Evolutionary conservation across 2,113 vertebrate genomes (phyloP).

Genomic region (Hippocampus zosterae): DNA sequence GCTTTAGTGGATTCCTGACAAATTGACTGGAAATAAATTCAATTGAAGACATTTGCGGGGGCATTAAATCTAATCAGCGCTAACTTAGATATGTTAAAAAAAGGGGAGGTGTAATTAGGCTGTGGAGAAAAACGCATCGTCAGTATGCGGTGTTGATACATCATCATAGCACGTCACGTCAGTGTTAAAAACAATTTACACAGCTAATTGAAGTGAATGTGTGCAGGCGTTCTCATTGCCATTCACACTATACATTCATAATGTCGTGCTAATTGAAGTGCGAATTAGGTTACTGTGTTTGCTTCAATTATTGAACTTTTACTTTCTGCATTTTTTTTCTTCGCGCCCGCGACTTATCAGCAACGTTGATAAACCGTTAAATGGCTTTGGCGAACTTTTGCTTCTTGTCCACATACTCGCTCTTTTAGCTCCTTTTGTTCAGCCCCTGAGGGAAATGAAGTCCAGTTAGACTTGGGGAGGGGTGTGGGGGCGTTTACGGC

Average conservation of each 20-base stretch:
- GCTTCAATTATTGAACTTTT: neutral
- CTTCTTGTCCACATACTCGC: neutral
- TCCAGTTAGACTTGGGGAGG: neutral
- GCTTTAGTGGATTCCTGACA: slow-evolving; percentile 21
- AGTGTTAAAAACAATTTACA: slow-evolving; percentile 14
- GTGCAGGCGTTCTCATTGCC: slow-evolving; percentile 10
- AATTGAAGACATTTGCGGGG: slow-evolving; percentile 8
- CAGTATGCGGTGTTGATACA: slow-evolving; percentile 25
- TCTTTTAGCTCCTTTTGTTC: neutral
- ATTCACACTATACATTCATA: slow-evolving; percentile 6
- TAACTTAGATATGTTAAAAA: slow-evolving; percentile 22
- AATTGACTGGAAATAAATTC: slow-evolving; percentile 16
- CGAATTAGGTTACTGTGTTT: slow-evolving; percentile 10
- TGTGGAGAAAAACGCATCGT: slow-evolving; percentile 18
- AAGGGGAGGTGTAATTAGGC: slow-evolving; percentile 17
- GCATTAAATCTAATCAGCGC: slow-evolving; percentile 15
- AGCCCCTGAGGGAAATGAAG: neutral
- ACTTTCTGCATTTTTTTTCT: neutral
- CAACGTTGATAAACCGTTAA: slow-evolving; percentile 8
- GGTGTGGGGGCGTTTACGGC: neutral
- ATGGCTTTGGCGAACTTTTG: neutral
- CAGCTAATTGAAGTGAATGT: slow-evolving; percentile 27
- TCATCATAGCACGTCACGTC: slow-evolving; percentile 10
- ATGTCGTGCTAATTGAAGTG: slow-evolving; percentile 11
- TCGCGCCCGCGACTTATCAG: neutral